phyloP scores from a whole-genome alignment of 2,797 vertebrate species.

The Morelia viridis region DNA sequence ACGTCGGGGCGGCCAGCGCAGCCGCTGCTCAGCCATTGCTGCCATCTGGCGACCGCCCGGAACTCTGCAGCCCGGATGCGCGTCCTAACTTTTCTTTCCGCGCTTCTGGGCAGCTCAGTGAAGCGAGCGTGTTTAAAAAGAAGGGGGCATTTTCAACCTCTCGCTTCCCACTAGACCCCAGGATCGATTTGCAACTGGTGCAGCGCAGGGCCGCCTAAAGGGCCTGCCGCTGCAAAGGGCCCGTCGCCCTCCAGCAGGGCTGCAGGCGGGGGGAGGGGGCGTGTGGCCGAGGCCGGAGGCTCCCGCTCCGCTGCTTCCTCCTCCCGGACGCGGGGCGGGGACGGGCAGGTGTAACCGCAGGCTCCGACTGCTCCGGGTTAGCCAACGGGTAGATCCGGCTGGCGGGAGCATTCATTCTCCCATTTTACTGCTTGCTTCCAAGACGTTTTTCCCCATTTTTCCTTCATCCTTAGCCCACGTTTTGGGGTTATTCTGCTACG shows the following conservation, averaged over 20 bases:
- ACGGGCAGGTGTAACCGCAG: neutral
- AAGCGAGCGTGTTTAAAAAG: neutral
- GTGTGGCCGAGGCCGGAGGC: neutral
- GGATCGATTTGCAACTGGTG: neutral
- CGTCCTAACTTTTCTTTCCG: neutral
- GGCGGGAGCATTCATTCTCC: neutral
- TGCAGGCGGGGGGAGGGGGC: neutral
- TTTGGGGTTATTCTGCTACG: neutral
- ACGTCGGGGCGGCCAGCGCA: neutral
- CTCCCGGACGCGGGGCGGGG: neutral
- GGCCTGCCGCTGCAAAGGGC: neutral
- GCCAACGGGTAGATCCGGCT: neutral
- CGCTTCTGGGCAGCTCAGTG: neutral
- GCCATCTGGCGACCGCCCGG: neutral
- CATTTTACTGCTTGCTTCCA: neutral
- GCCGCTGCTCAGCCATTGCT: neutral
- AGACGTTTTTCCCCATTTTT: neutral
- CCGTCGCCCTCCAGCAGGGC: neutral
- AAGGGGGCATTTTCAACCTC: fast-evolving
- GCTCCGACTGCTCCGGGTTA: neutral
- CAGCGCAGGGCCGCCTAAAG: neutral
- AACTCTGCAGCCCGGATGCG: neutral
- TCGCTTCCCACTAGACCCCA: neutral
- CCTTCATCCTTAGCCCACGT: neutral
- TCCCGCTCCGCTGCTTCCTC: neutral